These are phyloP conservation scores for Allygus modestus DNA, from an alignment of 2,888 invertebrate genomes.

Conservation along the genomic window DNA sequence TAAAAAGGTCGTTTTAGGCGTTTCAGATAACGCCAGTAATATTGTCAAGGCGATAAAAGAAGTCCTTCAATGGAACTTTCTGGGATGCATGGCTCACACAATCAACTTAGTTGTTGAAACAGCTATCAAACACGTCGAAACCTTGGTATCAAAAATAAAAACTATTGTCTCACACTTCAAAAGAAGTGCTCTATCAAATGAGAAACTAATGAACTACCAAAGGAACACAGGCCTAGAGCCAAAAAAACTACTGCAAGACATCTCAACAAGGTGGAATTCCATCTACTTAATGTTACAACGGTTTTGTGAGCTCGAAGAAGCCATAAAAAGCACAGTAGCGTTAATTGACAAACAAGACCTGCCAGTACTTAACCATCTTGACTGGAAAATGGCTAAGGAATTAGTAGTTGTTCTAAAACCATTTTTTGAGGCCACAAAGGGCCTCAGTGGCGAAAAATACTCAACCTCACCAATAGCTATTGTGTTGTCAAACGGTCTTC, in stretches of 20 bases:
- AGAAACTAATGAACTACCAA: not conserved
- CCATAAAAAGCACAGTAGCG: not conserved
- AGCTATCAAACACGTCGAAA: not conserved
- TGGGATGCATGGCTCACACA: not conserved
- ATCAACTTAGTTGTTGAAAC: not conserved
- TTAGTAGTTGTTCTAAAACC: not conserved
- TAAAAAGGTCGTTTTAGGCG: not conserved
- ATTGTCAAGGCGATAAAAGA: not conserved
- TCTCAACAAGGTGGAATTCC: constrained; percentile 4
- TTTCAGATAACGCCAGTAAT: constrained; percentile 3
- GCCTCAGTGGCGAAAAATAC: not conserved
- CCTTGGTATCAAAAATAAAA: not conserved
- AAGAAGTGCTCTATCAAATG: not conserved
- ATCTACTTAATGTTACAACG: not conserved
- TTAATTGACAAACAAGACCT: not conserved
- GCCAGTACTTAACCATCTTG: not conserved
- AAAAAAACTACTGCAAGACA: constrained; percentile 7
- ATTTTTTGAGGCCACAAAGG: not conserved
- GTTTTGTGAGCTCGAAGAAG: constrained; percentile 25
- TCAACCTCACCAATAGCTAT: not conserved
- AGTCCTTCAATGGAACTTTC: not conserved
- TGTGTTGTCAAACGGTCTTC: not conserved
- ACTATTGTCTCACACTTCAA: not conserved
- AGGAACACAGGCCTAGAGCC: not conserved
- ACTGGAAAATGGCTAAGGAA: not conserved